Evolutionary conservation across 2,797 vertebrate genomes (phyloP), one percentile per base, ranked within the genome.

Genomic region (Acrocephalus scirpaceus): DNA sequence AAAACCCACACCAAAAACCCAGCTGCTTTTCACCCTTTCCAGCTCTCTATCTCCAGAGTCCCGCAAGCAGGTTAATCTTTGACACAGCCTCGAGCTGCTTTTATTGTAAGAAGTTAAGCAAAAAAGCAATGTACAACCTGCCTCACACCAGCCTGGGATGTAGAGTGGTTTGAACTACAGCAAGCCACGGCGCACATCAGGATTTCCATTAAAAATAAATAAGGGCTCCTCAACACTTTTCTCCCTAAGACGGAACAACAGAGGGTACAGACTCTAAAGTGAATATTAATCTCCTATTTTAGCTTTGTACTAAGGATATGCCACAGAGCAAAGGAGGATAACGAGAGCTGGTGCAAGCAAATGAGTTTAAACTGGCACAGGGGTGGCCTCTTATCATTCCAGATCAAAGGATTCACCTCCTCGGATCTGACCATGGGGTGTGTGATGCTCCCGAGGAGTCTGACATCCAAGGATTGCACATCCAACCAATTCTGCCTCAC

Each of bases 191-290:
- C 0, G 0, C 67, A 25, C 76, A 62, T 91, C 84, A 74, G 76
- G 80, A 50, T 86, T 60, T 53, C 88, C 53, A 80, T 95, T 82
- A 95, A 96, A 97, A 97, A 97, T 97, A 96, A 97, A 95, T 95
- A 90, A 87, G 61, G 74, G 40, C 45, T 91, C 85, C 70, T 93
- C 73, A 86, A 88, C 51, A 18, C 56, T 93, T 84, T 88, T 70
- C 76, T 92, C 73, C 83, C 94, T 73, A 56, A 84, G 88, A 96
- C 22, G 25, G 25, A 96, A 92, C 70, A 95, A 72, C 89, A 94
- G 93, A 96, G 73, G 77, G 51, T 54, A 13, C 44, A 87, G 69
- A 40, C 72, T 79, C 61, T 92, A 90, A 95, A 97, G 89, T 85
- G 92, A 92, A 95, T 96, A 91, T 94, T 95, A 86, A 94, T 95